Conservation (phyloP, 2,113 vertebrate genomes). For the Calyptomena viridis region DNA sequence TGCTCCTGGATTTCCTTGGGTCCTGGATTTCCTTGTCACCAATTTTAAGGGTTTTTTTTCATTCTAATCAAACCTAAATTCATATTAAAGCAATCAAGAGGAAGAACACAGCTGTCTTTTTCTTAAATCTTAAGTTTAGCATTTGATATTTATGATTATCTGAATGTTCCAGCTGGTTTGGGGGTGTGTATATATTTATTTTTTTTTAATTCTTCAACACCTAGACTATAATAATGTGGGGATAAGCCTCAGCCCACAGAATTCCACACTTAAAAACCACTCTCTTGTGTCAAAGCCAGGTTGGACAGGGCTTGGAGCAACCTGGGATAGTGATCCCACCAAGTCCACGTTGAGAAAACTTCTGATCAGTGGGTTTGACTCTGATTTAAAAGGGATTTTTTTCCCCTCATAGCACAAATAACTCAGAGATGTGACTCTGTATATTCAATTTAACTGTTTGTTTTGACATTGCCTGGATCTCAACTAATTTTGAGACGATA, state of each 20-base stretch:
- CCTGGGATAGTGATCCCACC: background rate
- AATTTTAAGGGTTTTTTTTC: background rate
- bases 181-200: background rate
- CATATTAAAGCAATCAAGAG: too few relatives aligned
- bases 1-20: background rate
- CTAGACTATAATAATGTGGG: too few relatives aligned
- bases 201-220: background rate
- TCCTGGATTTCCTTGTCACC: background rate
- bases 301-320: background rate
- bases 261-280: background rate
- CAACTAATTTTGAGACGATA: background rate
- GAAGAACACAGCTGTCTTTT: background rate
- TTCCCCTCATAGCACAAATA: background rate
- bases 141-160: background rate
- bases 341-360: background rate
- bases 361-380: too few relatives aligned
- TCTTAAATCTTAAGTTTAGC: background rate
- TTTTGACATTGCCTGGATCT: background rate
- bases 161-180: background rate
- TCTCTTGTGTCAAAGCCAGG: background rate
- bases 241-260: background rate
- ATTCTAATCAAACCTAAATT: background rate
- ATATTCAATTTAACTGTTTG: background rate
- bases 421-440: background rate
- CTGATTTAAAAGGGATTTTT: background rate